Percentiles rank a stretch among this genome's conserved stretches.
These are phyloP conservation scores for Enteromius mattozi DNA, from an alignment of 2,797 vertebrate species.

Conservation along the genomic window DNA sequence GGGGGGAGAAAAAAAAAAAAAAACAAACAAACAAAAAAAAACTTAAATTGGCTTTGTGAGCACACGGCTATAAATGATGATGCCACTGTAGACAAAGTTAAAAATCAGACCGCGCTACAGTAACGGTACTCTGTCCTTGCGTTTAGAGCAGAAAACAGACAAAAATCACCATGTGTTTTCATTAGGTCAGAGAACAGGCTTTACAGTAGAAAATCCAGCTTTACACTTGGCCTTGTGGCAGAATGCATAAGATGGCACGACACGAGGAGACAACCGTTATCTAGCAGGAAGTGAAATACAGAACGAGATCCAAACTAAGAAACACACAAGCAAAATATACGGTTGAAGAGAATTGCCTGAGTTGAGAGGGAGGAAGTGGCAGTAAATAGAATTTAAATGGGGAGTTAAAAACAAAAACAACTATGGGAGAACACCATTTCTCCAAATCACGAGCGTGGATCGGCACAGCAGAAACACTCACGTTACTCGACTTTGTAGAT, in stretches of 20 bases:
- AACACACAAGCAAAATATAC: constrained; percentile 36
- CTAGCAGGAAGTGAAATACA: constrained; percentile 70
- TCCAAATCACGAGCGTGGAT: constrained; percentile 20
- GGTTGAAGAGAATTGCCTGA: constrained; percentile 62
- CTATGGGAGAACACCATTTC: constrained; percentile 17
- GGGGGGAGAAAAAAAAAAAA: too few species aligned
- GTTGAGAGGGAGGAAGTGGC: constrained; percentile 60
- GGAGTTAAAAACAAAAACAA: background rate
- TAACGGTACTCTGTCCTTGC: constrained; percentile 43
- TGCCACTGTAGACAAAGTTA: constrained; percentile 70
- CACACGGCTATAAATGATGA: constrained; percentile 23
- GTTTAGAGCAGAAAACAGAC: constrained; percentile 52
- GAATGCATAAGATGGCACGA: constrained; percentile 79
- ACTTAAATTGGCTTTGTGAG: constrained; percentile 32
- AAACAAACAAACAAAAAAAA: too few species aligned
- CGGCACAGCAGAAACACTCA: constrained; percentile 33
- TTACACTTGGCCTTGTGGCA: constrained; percentile 76
- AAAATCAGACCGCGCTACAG: constrained; percentile 74
- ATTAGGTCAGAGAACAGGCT: constrained; percentile 38
- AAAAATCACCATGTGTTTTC: constrained; percentile 1
- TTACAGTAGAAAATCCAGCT: constrained; percentile 70
- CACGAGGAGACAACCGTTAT: constrained; percentile 68
- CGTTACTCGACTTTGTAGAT: constrained; percentile 4
- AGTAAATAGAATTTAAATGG: constrained; percentile 37
- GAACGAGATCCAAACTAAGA: constrained; percentile 56